These are phyloP conservation scores for Halcyon malimbica DNA, from an alignment of 2,113 vertebrate genomes.

Conservation along the genomic window DNA sequence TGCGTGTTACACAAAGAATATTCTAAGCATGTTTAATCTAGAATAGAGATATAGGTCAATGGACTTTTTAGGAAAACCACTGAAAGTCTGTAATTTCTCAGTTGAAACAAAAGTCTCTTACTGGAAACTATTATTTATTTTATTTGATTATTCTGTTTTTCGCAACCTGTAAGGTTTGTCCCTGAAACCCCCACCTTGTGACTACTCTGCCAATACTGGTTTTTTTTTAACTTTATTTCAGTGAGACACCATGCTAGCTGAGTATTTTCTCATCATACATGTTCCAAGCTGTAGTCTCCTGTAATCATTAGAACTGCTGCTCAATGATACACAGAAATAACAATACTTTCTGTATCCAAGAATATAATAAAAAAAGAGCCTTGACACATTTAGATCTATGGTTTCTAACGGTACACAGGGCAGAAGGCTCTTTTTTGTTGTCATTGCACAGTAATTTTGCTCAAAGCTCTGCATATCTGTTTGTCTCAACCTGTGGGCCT, in stretches of 20 bases:
- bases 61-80: not conserved
- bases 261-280: not conserved
- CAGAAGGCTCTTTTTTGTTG: not conserved
- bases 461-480: not conserved
- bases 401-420: not conserved
- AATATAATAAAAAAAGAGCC: not conserved
- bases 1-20: not conserved
- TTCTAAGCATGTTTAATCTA: not conserved
- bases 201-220: not conserved
- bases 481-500: not conserved
- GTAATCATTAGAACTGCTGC: not conserved
- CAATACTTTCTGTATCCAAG: not conserved
- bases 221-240: not conserved
- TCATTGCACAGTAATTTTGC: not conserved
- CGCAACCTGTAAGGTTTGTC: not conserved
- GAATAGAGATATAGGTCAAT: not conserved
- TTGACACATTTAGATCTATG: not conserved
- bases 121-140: not conserved
- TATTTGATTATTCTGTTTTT: not conserved
- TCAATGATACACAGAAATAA: not conserved
- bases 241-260: not conserved
- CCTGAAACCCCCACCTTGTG: not conserved
- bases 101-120: not conserved
- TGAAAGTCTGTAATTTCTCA: not conserved
- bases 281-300: not conserved